phyloP scores from a whole-genome alignment of 1,140 invertebrate species.

The Eciton burchellii region DNA sequence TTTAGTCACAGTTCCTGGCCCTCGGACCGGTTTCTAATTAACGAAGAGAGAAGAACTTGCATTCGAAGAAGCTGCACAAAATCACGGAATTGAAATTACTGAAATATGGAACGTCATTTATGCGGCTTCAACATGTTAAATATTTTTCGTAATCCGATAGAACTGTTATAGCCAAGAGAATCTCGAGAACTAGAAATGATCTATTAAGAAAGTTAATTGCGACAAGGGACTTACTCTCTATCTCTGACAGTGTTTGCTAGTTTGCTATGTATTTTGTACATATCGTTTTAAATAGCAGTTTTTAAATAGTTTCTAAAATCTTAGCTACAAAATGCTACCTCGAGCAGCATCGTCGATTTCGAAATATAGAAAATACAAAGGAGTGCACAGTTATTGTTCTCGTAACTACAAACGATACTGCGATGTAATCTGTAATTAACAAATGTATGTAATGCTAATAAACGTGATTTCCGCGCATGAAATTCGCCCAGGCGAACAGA shows the following conservation, averaged over 20 bases:
- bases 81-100: neutral
- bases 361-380: conserved; percentile 70
- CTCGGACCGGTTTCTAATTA: conserved; percentile 73
- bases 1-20: conserved; percentile 80
- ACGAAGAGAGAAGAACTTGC: conserved; percentile 14
- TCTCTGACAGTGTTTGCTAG: conserved; percentile 1
- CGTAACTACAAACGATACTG: conserved; percentile 71
- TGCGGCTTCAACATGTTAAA: neutral
- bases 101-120: neutral
- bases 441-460: neutral
- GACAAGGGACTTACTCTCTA: conserved; percentile 1
- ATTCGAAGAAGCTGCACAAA: conserved; percentile 32
- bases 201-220: conserved; percentile 1
- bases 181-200: conserved; percentile 53
- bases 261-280: neutral
- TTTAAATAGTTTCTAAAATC: conserved; percentile 54
- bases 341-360: conserved; percentile 43
- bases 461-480: conserved; percentile 4
- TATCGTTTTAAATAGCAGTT: conserved; percentile 44
- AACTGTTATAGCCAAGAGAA: conserved; percentile 46
- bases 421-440: neutral
- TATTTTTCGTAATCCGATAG: neutral
- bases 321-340: conserved; percentile 30
- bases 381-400: conserved; percentile 78
- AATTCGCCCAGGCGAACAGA: neutral